These are phyloP conservation scores for Trissonchulus sp. DNA, from an alignment of 2,888 invertebrate species.

Conservation along the genomic window DNA sequence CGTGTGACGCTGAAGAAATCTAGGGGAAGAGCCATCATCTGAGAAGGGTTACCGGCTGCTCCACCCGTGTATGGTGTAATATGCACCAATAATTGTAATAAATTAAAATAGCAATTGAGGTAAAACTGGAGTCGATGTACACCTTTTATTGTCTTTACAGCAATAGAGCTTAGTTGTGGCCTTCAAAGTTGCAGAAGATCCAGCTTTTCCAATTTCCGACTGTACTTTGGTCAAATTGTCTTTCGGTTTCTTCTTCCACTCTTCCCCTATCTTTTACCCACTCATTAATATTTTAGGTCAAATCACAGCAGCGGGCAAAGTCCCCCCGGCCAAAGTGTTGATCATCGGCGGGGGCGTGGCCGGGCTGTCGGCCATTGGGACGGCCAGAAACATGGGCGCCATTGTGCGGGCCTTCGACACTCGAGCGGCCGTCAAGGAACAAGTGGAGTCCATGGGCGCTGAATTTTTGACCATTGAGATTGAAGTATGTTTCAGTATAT, in stretches of 20 bases:
- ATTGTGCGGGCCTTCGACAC: conserved; percentile 82
- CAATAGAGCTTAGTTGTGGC: too few species aligned
- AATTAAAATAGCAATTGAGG: too few species aligned
- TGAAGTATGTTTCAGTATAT: too few species aligned
- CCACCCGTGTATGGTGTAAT: too few species aligned
- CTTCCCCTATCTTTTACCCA: too few species aligned
- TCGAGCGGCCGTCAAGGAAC: conserved; percentile 71
- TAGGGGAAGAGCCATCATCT: too few species aligned
- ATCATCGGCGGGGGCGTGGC: conserved; percentile 85
- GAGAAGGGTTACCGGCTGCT: too few species aligned
- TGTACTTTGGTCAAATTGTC: background rate
- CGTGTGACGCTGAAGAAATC: too few species aligned
- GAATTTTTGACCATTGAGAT: conserved; percentile 74
- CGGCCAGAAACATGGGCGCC: conserved; percentile 79
- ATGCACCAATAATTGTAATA: too few species aligned
- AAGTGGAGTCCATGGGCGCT: conserved; percentile 78
- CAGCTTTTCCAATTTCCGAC: conserved; percentile 1
- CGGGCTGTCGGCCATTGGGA: conserved; percentile 75
- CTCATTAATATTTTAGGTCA: conserved; percentile 63
- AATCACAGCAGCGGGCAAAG: conserved; percentile 81
- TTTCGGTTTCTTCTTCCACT: background rate
- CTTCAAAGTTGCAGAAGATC: too few species aligned
- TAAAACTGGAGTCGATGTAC: too few species aligned
- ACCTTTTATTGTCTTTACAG: too few species aligned
- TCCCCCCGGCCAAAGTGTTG: conserved; percentile 78